phyloP scores from a whole-genome alignment of 2,797 vertebrate genomes.

The Alca torda region DNA sequence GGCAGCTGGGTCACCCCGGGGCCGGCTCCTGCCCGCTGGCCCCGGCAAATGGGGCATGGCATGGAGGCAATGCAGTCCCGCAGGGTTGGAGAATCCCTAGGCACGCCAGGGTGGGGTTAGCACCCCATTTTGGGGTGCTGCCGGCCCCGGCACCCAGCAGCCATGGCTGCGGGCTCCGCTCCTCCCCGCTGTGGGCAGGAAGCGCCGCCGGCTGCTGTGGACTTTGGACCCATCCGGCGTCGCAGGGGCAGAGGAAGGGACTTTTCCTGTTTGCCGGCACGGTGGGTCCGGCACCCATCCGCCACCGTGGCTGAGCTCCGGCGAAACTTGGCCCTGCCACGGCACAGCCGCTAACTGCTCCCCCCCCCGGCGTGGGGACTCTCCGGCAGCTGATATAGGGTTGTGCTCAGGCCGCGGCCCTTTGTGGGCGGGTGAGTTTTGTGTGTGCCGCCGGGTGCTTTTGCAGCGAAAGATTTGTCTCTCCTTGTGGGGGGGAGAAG shows the following conservation, averaged over 20 bases:
- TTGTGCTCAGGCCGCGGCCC: background rate
- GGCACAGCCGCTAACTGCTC: background rate
- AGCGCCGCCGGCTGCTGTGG: background rate
- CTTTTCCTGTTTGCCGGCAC: background rate
- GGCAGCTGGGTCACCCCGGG: background rate
- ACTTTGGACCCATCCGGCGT: conserved; percentile 1
- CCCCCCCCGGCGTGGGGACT: accelerated
- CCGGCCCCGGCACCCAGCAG: background rate
- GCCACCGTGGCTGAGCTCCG: accelerated
- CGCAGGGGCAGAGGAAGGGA: conserved; percentile 11
- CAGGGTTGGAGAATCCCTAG: accelerated
- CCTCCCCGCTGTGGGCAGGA: background rate
- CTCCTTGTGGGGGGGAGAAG: accelerated
- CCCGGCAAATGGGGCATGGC: accelerated
- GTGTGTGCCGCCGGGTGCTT: background rate
- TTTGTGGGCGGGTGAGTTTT: background rate
- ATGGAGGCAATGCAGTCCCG: accelerated
- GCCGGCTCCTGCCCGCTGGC: accelerated
- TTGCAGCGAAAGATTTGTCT: accelerated
- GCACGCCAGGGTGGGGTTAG: background rate
- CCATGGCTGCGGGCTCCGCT: accelerated
- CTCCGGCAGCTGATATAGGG: background rate
- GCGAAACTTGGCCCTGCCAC: no score
- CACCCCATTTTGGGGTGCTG: background rate
- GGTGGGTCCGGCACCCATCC: background rate